Conservation (phyloP, 2,888 invertebrate species). For the Platycnemis pennipes region DNA sequence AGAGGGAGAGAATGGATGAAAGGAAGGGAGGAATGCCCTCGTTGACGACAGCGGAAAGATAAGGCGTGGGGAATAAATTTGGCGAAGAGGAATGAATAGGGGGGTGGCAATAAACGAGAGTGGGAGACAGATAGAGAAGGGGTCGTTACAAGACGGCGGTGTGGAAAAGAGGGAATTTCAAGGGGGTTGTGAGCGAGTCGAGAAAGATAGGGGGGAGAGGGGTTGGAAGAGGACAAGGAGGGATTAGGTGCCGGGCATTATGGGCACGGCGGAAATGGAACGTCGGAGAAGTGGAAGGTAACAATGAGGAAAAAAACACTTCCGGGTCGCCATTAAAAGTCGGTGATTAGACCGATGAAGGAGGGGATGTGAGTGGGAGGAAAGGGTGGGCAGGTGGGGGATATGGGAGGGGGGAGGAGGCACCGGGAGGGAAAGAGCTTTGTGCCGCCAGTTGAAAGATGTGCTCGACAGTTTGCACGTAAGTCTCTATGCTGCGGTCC, state of each 20-base stretch:
- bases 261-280: background rate
- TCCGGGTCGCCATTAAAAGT: background rate
- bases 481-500: too few species aligned
- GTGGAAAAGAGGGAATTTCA: background rate
- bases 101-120: background rate
- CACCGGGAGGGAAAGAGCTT: background rate
- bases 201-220: background rate
- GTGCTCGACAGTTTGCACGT: too few species aligned
- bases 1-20: background rate
- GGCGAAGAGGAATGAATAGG: background rate
- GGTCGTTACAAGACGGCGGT: background rate
- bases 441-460: too few species aligned
- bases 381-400: background rate
- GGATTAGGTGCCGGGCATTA: background rate
- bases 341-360: background rate
- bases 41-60: background rate
- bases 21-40: background rate
- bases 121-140: background rate
- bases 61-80: background rate
- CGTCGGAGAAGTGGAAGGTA: background rate
- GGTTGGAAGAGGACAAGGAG: background rate
- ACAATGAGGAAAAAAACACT: conserved; percentile 3
- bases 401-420: background rate
- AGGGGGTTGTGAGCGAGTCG: background rate
- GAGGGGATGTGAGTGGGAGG: background rate